phyloP scores from a whole-genome alignment of 2,888 invertebrate species.

The Pediacus dermestoides region DNA sequence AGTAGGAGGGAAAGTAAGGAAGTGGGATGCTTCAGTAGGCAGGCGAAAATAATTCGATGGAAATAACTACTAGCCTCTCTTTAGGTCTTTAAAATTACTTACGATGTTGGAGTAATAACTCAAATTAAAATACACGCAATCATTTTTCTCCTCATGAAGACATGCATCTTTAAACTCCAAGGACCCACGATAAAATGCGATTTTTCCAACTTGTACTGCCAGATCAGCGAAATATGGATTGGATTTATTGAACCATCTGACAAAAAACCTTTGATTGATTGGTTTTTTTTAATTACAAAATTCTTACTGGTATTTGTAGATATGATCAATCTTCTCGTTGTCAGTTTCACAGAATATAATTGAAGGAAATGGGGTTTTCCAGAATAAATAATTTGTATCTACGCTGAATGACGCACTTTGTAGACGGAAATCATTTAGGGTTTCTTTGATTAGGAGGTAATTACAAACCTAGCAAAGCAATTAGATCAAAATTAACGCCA shows the following conservation, averaged over 20 bases:
- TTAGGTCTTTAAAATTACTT: too few relatives aligned
- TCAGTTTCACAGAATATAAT: not conserved
- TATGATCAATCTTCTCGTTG: not conserved
- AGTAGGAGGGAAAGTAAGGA: too few relatives aligned
- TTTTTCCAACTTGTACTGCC: not conserved
- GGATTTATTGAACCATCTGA: not conserved
- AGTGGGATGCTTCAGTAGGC: too few relatives aligned
- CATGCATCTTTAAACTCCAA: not conserved
- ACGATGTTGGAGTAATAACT: not conserved
- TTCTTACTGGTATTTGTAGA: conserved; percentile 1
- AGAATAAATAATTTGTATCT: not conserved
- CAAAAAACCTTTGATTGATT: not conserved
- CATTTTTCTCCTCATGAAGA: not conserved
- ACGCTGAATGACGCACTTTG: not conserved
- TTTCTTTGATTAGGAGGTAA: not conserved
- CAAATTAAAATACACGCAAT: conserved; percentile 1
- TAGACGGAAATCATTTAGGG: not conserved
- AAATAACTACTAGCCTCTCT: too few relatives aligned
- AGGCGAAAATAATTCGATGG: too few relatives aligned
- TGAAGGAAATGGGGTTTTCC: not conserved
- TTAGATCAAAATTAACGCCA: not conserved
- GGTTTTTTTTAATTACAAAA: not conserved
- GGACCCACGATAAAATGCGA: not conserved
- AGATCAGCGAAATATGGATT: not conserved
- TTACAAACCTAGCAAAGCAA: not conserved